These are phyloP conservation scores for Elephantulus edwardii DNA, from an alignment of 2,113 vertebrate species.

Conservation along the genomic window DNA sequence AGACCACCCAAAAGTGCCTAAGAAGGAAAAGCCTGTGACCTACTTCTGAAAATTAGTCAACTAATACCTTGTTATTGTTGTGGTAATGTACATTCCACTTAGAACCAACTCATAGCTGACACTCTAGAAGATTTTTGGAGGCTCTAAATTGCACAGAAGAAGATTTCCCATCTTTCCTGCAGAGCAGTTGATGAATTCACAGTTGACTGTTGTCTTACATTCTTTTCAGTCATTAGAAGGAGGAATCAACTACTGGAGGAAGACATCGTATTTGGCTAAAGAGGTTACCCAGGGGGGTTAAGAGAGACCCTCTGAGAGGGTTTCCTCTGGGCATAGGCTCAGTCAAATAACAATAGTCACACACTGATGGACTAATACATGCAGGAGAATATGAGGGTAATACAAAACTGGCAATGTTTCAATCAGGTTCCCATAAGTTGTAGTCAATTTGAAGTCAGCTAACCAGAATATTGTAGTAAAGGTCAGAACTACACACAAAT, in stretches of 20 bases:
- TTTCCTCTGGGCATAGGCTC: no score
- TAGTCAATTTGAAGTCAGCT: neutral
- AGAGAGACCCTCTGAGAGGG: no score
- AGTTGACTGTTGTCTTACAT: neutral
- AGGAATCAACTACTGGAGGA: neutral
- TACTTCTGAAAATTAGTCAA: no score
- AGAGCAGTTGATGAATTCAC: neutral
- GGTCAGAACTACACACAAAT: neutral
- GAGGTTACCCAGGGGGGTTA: neutral
- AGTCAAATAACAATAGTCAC: neutral
- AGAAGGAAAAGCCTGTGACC: no score
- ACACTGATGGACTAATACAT: neutral
- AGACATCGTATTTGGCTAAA: neutral
- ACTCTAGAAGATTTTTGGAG: no score
- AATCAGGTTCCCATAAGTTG: neutral
- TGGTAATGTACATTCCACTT: no score
- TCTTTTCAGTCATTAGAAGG: neutral
- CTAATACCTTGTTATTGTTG: no score
- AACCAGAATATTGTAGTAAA: neutral
- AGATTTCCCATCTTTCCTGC: no score
- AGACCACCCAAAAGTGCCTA: no score
- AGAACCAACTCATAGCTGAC: no score
- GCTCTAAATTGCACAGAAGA: no score
- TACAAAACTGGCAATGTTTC: neutral
- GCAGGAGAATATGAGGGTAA: no score